Percentiles rank a stretch among this genome's conserved stretches.
Evolutionary conservation across 2,797 vertebrate genomes (phyloP).

Genomic region (Chanos chanos): DNA sequence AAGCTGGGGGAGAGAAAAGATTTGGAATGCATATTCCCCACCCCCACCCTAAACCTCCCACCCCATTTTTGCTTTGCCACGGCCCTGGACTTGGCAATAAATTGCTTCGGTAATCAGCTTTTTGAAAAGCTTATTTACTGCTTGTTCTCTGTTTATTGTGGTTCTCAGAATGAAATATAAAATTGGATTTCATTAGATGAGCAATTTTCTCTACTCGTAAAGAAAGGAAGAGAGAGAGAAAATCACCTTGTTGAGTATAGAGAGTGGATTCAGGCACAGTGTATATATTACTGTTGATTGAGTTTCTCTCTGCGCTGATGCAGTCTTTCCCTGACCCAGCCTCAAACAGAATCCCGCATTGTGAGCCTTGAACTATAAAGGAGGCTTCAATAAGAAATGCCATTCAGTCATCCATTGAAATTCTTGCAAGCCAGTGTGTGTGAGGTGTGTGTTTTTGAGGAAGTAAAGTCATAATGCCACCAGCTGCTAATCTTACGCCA

Average conservation of each 20-base stretch:
- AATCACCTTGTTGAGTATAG: conserved; percentile 65
- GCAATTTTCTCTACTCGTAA: conserved; percentile 72
- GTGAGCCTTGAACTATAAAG: conserved; percentile 36
- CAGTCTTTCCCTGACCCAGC: conserved; percentile 44
- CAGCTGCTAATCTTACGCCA: not conserved
- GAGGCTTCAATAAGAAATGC: conserved; percentile 36
- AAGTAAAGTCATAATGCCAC: not conserved
- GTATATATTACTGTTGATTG: conserved; percentile 67
- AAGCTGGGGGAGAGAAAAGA: conserved; percentile 32
- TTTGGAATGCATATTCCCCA: conserved; percentile 19
- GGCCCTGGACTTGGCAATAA: conserved; percentile 76
- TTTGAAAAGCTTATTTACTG: conserved; percentile 83
- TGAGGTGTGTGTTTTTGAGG: not conserved
- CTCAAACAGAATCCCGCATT: conserved; percentile 44
- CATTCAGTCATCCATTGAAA: conserved; percentile 27
- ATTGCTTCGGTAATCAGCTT: conserved; percentile 83
- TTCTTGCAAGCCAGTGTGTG: not conserved
- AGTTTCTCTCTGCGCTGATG: conserved; percentile 58
- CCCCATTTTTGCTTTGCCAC: conserved; percentile 67
- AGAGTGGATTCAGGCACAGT: conserved; percentile 62
- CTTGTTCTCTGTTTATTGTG: conserved; percentile 81
- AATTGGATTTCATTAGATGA: conserved; percentile 81
- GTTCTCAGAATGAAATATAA: conserved; percentile 76
- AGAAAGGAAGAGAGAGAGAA: conserved; percentile 53
- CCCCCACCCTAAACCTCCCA: conserved; percentile 31